These are phyloP conservation scores for Tinea trinotella DNA, from an alignment of 2,888 invertebrate species.

Conservation along the genomic window DNA sequence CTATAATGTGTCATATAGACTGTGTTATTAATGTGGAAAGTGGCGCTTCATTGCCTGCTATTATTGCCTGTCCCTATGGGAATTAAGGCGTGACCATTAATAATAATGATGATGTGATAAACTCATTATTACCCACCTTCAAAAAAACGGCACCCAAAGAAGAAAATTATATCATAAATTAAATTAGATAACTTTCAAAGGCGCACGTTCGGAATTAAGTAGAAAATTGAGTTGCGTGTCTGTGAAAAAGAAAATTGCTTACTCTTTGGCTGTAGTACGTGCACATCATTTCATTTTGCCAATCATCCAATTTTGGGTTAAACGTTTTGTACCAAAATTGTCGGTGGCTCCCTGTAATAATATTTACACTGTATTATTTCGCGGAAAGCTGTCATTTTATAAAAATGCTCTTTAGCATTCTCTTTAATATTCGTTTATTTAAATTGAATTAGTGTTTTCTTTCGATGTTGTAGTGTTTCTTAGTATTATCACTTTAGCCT, in stretches of 20 bases:
- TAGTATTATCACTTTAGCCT: not conserved
- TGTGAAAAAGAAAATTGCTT: conserved; percentile 7
- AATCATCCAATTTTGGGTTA: conserved; percentile 53
- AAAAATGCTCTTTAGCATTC: conserved; percentile 17
- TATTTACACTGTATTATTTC: conserved; percentile 44
- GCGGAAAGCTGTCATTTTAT: conserved; percentile 33
- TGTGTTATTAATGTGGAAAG: no score
- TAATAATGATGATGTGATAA: no score
- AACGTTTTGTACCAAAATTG: conserved; percentile 37
- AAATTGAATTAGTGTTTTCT: not conserved
- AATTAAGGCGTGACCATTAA: no score
- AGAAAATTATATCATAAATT: no score
- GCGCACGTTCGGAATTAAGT: no score
- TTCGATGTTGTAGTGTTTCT: not conserved
- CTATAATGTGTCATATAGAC: no score
- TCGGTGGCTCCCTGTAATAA: conserved; percentile 39
- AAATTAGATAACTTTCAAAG: no score
- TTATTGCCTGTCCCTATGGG: no score
- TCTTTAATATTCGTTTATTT: conserved; percentile 10
- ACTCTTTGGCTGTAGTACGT: conserved; percentile 15
- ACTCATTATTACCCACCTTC: no score
- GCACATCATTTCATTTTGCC: conserved; percentile 27
- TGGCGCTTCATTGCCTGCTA: no score
- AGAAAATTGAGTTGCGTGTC: not conserved
- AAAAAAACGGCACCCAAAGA: no score